phyloP scores from a whole-genome alignment of 2,113 vertebrate genomes.

The Caranx melampygus region DNA sequence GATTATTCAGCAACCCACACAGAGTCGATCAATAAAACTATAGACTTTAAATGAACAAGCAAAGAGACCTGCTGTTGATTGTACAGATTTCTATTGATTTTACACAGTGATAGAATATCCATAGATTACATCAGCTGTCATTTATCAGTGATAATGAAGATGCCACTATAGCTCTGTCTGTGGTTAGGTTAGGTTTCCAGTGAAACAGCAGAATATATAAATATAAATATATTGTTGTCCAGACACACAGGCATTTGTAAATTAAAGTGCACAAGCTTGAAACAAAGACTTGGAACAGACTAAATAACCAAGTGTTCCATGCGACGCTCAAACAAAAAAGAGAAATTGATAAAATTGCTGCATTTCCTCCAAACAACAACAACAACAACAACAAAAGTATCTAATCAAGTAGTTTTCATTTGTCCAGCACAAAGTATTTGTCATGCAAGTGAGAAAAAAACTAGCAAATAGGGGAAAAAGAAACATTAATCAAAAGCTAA shows the following conservation, averaged over 20 bases:
- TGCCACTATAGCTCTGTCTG: not conserved
- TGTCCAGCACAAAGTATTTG: not conserved
- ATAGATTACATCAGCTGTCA: not conserved
- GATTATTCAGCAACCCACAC: conserved; percentile 42
- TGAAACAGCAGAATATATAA: conserved; percentile 22
- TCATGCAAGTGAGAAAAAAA: not conserved
- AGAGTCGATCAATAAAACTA: conserved; percentile 52
- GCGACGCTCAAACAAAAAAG: not conserved
- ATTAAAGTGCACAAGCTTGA: conserved; percentile 5
- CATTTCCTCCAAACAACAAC: not conserved
- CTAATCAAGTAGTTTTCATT: not conserved
- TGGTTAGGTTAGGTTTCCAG: not conserved
- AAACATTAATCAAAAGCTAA: not conserved
- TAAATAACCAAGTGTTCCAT: not conserved
- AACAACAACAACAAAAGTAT: not conserved
- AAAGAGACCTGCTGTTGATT: conserved; percentile 19
- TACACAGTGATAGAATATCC: not conserved
- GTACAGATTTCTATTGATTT: conserved; percentile 25
- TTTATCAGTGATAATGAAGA: conserved; percentile 20
- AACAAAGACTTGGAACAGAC: conserved; percentile 3
- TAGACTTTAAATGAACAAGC: conserved; percentile 24
- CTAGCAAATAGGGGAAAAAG: not conserved
- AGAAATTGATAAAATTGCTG: not conserved
- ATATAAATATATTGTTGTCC: conserved; percentile 17
- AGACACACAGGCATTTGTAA: conserved; percentile 6